These are phyloP conservation scores for Cotesia vestalis DNA, from an alignment of 1,140 invertebrate species.

Conservation along the genomic window DNA sequence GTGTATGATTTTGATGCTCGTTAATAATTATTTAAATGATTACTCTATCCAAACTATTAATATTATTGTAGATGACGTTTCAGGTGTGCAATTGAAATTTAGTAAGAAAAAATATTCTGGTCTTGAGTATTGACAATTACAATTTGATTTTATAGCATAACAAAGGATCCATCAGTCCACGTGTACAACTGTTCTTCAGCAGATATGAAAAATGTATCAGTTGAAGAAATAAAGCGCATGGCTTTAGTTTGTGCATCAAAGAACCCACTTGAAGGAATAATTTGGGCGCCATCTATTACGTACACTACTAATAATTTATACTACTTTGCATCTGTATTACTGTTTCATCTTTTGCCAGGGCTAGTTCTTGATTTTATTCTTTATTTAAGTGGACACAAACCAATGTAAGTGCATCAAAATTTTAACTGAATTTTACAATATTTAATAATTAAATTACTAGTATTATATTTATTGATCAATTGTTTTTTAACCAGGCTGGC, in stretches of 20 bases:
- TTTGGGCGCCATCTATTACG: slow-evolving; percentile 73
- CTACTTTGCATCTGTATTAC: slow-evolving; percentile 69
- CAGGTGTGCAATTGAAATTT: too few relatives aligned
- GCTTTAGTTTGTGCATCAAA: slow-evolving; percentile 65
- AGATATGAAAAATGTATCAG: slow-evolving; percentile 75
- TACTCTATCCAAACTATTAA: too few relatives aligned
- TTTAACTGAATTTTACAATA: slow-evolving; percentile 18
- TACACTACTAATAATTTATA: slow-evolving; percentile 64
- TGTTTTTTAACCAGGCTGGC: slow-evolving; percentile 71
- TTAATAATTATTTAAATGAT: too few relatives aligned
- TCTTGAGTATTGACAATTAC: slow-evolving; percentile 6
- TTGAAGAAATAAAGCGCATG: slow-evolving; percentile 68
- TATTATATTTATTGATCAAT: background rate
- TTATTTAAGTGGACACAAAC: slow-evolving; percentile 71
- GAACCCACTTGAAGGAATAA: slow-evolving; percentile 72
- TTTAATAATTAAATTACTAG: too few relatives aligned
- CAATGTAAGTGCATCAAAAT: slow-evolving; percentile 71
- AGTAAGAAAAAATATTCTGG: too few relatives aligned
- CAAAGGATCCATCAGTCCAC: slow-evolving; percentile 59
- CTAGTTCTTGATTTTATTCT: slow-evolving; percentile 73
- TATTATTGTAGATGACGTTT: too few relatives aligned
- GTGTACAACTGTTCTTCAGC: slow-evolving; percentile 76
- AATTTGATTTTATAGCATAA: slow-evolving; percentile 49
- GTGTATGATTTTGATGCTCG: too few relatives aligned
- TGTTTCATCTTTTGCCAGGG: slow-evolving; percentile 77